These are phyloP conservation scores for Choreutis nemorana DNA, from an alignment of 2,888 invertebrate species.

Conservation along the genomic window DNA sequence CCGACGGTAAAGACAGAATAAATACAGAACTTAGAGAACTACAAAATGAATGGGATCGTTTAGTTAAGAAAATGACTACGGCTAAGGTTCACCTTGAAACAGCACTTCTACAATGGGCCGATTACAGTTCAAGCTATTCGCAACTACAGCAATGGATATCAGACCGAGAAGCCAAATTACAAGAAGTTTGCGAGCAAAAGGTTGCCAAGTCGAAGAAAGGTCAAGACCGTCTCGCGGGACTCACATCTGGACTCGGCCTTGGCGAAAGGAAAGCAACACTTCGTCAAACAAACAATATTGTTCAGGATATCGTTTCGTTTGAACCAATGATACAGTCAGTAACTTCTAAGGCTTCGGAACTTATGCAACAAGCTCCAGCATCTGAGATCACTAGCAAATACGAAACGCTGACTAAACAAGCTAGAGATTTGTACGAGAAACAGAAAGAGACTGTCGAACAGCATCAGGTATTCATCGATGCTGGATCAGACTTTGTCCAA, in stretches of 20 bases:
- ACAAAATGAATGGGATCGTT: slow-evolving; percentile 90
- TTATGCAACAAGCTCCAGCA: slow-evolving; percentile 90
- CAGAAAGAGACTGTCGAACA: slow-evolving; percentile 90
- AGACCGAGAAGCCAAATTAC: slow-evolving; percentile 90
- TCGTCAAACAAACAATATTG: slow-evolving; percentile 91
- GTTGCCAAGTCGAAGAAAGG: slow-evolving; percentile 81
- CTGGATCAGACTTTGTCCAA: slow-evolving; percentile 89
- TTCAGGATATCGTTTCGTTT: slow-evolving; percentile 95
- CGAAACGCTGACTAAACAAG: slow-evolving; percentile 87
- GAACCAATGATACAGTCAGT: slow-evolving; percentile 98
- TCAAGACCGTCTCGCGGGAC: slow-evolving; percentile 70
- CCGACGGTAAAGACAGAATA: slow-evolving; percentile 88
- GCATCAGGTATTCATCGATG: slow-evolving; percentile 91
- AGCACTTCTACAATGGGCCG: slow-evolving; percentile 92
- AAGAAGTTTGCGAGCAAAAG: slow-evolving; percentile 88
- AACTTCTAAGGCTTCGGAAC: slow-evolving; percentile 90
- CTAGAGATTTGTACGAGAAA: slow-evolving; percentile 87
- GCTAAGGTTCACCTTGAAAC: slow-evolving; percentile 92
- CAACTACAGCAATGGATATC: slow-evolving; percentile 95
- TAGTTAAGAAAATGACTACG: slow-evolving; percentile 90
- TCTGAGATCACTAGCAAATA: slow-evolving; percentile 93
- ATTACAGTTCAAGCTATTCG: slow-evolving; percentile 92
- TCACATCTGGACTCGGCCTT: slow-evolving; percentile 78
- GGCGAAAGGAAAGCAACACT: slow-evolving; percentile 90
- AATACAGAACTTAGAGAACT: slow-evolving; percentile 88